Conservation (phyloP, 1,140 invertebrate genomes). For the Thaumetopoea pityocampa region DNA sequence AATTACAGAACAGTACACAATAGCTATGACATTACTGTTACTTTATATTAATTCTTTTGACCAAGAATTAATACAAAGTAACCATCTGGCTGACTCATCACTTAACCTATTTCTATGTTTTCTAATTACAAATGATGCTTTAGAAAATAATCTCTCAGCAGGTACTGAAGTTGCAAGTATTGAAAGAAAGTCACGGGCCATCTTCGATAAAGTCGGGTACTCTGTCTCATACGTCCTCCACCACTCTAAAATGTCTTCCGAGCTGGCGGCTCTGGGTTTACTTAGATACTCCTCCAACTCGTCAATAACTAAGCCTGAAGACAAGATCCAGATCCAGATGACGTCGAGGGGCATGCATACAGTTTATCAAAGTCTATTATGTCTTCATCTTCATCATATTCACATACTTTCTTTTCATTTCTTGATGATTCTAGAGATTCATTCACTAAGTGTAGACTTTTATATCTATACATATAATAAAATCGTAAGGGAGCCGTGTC, state of each 20-base stretch:
- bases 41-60: too few relatives aligned
- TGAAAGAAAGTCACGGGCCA: slow-evolving; percentile 49
- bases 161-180: slow-evolving; percentile 47
- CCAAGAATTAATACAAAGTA: too few relatives aligned
- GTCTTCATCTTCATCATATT: slow-evolving; percentile 41
- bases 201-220: slow-evolving; percentile 42
- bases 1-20: too few relatives aligned
- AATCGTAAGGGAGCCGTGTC: too few relatives aligned
- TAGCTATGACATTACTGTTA: too few relatives aligned
- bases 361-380: slow-evolving; percentile 43
- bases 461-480: too few relatives aligned
- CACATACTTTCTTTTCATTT: slow-evolving; percentile 36
- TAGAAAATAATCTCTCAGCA: slow-evolving; percentile 46
- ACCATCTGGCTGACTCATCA: too few relatives aligned
- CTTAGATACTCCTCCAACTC: slow-evolving; percentile 43
- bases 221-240: slow-evolving; percentile 29
- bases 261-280: slow-evolving; percentile 32
- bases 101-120: too few relatives aligned
- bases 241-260: too few relatives aligned
- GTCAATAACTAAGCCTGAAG: slow-evolving; percentile 18
- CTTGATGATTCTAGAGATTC: slow-evolving; percentile 32
- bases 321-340: slow-evolving; percentile 38
- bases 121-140: too few relatives aligned
- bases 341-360: slow-evolving; percentile 38
- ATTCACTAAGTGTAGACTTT: slow-evolving; percentile 33